phyloP scores from a whole-genome alignment of 2,888 invertebrate genomes.

The Noctua comes region DNA sequence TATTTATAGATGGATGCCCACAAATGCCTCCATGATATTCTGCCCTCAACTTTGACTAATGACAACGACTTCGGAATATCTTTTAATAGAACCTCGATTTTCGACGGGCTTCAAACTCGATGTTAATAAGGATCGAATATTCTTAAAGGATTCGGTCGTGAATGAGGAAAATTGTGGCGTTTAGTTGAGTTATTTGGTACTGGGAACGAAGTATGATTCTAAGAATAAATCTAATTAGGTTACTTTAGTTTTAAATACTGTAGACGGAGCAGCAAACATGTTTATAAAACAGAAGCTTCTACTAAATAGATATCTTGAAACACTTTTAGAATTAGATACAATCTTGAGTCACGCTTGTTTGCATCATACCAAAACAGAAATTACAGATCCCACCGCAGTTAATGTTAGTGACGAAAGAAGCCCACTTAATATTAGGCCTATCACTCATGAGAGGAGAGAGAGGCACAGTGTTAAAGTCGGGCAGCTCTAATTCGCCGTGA shows the following conservation, averaged over 20 bases:
- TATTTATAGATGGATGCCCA: conserved; percentile 85
- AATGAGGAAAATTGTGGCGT: conserved; percentile 42
- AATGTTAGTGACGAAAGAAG: conserved; percentile 49
- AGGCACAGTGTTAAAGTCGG: conserved; percentile 21
- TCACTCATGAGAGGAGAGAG: conserved; percentile 24
- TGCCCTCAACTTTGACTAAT: conserved; percentile 70
- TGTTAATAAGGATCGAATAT: conserved; percentile 32
- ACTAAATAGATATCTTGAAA: conserved; percentile 34
- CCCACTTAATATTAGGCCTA: conserved; percentile 44
- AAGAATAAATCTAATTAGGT: conserved; percentile 18
- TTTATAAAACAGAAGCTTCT: conserved; percentile 31
- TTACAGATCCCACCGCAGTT: conserved; percentile 48
- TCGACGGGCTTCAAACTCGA: conserved; percentile 16
- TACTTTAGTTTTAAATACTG: conserved; percentile 15
- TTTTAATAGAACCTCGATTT: conserved; percentile 54
- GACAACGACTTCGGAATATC: conserved; percentile 63
- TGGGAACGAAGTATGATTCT: conserved; percentile 16
- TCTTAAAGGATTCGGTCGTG: conserved; percentile 30
- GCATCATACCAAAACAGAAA: conserved; percentile 53
- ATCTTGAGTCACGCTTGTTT: conserved; percentile 55
- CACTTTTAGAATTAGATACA: conserved; percentile 32
- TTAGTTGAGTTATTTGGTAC: conserved; percentile 29
- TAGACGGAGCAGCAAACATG: conserved; percentile 8
- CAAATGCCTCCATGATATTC: conserved; percentile 71
- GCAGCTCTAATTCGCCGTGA: conserved; percentile 17